Evolutionary conservation across 2,113 vertebrate species (phyloP), one percentile per base, ranked within the genome.

Genomic region (Hyperopisus bebe): DNA sequence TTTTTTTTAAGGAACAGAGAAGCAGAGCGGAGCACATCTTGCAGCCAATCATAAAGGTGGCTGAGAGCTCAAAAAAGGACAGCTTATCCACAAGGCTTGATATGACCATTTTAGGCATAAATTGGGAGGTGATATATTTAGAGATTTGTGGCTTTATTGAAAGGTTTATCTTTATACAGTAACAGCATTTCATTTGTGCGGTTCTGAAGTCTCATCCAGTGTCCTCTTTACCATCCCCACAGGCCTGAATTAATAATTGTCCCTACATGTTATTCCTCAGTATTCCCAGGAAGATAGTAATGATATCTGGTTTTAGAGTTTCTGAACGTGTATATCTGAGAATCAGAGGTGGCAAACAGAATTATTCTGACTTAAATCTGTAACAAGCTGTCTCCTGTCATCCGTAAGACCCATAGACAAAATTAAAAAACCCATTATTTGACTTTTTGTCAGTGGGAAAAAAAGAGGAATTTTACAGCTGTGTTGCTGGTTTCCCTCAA

Each of bases 111-210:
- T 89, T 35, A 42, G 42, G n/a, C 6, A 19, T 15, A 19, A 80
- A 89, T n/a, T 21, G 50, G 21, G 31, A 55, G 21, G 7, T 46
- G 15, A 88, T 66, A 88, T n/a, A 74, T 42, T 39, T 19, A 77
- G 62, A 27, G 21, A 13, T 89, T 66, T 50, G 31, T 90, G 19
- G 62, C 24, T 87, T 90, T 74, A 70, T 87, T 74, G 51, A 90
- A 87, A 35, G 46, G 55, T 44, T 90, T 24, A 19, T 35, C 53
- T 70, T 6, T 70, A 62, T 58, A n/a, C n/a, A n/a, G n/a, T n/a
- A 24, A 48, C 9, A 51, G 58, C 74, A 82, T 82, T 53, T 51
- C 84, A 74, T 90, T 90, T 35, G 31, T 86, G 89, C 24, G 35
- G 47, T 27, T 53, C 85, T 55, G 55, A 74, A 50, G 24, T 11